A percentile compares a stretch with the other conserved stretches of the same genome.
These are phyloP conservation scores for Drosophila hawaiiensis DNA, from an alignment of 2,888 invertebrate species.

Conservation along the genomic window DNA sequence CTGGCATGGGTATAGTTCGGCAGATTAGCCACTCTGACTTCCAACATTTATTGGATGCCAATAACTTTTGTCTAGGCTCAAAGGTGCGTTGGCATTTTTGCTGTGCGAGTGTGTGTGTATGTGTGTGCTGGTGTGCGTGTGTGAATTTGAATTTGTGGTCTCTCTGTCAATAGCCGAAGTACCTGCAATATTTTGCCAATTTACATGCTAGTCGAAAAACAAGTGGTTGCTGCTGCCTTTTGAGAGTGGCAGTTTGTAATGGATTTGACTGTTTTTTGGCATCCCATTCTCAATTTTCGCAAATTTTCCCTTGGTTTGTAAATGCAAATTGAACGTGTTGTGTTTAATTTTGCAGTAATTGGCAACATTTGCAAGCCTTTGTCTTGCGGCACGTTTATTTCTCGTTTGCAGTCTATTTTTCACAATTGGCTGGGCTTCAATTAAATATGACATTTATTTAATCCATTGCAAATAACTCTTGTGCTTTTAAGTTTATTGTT, in stretches of 20 bases:
- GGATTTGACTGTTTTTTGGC: slow-evolving; percentile 29
- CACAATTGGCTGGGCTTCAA: background rate
- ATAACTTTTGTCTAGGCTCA: slow-evolving; percentile 55
- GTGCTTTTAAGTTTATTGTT: background rate
- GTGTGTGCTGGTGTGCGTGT: background rate
- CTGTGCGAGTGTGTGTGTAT: background rate
- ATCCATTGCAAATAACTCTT: background rate
- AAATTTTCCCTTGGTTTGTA: background rate
- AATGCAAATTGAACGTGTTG: slow-evolving; percentile 24
- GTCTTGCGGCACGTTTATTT: slow-evolving; percentile 1
- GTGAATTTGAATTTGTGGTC: slow-evolving; percentile 10
- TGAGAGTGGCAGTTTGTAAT: slow-evolving; percentile 52
- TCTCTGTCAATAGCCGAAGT: slow-evolving; percentile 12
- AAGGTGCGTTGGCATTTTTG: slow-evolving; percentile 25
- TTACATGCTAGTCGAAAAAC: slow-evolving; percentile 39
- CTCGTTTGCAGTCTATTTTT: background rate
- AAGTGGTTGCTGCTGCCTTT: slow-evolving; percentile 1
- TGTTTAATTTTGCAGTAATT: slow-evolving; percentile 15
- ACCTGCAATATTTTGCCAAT: slow-evolving; percentile 50
- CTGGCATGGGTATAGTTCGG: background rate
- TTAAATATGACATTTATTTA: background rate
- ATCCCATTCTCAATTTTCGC: background rate
- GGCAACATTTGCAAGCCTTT: slow-evolving; percentile 9
- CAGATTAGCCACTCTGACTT: slow-evolving; percentile 55
- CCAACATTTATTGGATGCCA: slow-evolving; percentile 71